phyloP scores from a whole-genome alignment of 2,888 invertebrate genomes.

The Metallyticus violacea region DNA sequence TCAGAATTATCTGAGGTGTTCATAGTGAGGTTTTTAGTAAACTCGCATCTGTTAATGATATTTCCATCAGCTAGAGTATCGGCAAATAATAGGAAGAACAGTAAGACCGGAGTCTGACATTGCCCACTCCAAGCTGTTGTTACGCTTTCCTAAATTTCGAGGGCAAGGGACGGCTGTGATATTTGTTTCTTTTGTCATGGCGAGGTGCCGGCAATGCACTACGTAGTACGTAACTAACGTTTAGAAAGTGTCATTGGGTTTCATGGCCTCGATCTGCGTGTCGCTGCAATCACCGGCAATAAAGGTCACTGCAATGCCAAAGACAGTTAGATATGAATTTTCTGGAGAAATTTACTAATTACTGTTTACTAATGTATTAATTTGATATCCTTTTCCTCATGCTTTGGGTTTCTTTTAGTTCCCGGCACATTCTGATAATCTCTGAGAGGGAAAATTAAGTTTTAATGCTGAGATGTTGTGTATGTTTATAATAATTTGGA shows the following conservation, averaged over 20 bases:
- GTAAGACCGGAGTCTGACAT: neutral
- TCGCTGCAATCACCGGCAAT: neutral
- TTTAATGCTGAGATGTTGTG: no score
- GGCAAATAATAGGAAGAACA: neutral
- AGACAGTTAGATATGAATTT: no score
- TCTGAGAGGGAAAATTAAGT: no score
- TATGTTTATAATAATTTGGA: no score
- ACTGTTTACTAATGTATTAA: no score
- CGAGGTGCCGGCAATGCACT: neutral
- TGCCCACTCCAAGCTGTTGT: neutral
- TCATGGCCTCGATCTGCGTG: neutral
- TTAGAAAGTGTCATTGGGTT: slow-evolving; percentile 10
- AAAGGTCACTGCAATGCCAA: neutral
- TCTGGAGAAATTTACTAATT: no score
- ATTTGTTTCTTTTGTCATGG: neutral
- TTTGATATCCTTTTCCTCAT: no score
- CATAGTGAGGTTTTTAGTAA: no score
- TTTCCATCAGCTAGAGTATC: neutral
- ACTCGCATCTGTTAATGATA: neutral
- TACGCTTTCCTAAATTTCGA: slow-evolving; percentile 12
- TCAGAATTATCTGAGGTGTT: no score
- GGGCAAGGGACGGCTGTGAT: neutral
- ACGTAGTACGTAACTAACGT: neutral
- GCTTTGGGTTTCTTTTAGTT: no score
- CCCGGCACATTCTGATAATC: no score